Conservation (phyloP, 1,140 invertebrate genomes). For the Ganaspis sp. region DNA sequence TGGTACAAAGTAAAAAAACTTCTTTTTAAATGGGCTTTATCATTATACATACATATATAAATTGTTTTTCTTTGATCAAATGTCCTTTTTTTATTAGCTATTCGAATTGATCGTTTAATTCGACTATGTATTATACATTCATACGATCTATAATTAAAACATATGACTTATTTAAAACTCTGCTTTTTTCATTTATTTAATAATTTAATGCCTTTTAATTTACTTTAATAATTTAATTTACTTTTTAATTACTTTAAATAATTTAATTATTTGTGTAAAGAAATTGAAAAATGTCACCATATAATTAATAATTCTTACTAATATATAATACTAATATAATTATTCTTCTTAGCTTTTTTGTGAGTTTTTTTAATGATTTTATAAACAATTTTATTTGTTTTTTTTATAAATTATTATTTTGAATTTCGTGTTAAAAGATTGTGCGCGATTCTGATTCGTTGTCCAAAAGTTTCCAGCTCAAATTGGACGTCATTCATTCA, state of each 20-base stretch:
- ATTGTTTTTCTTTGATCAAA: slow-evolving; percentile 52
- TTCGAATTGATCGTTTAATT: slow-evolving; percentile 57
- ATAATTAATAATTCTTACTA: too few species aligned
- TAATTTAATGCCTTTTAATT: neutral
- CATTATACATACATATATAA: slow-evolving; percentile 47
- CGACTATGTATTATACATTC: slow-evolving; percentile 64
- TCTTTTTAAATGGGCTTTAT: slow-evolving; percentile 56
- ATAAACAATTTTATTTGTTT: neutral
- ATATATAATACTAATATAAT: too few species aligned
- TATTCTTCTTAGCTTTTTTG: too few species aligned
- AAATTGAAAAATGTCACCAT: too few species aligned
- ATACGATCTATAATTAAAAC: slow-evolving; percentile 63
- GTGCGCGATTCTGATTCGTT: neutral
- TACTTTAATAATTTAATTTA: neutral
- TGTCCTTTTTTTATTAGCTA: slow-evolving; percentile 53
- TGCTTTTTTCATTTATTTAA: slow-evolving; percentile 1
- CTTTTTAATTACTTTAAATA: too few species aligned
- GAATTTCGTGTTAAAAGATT: neutral
- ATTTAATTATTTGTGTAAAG: too few species aligned
- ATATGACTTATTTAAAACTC: slow-evolving; percentile 60
- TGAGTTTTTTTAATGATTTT: too few species aligned
- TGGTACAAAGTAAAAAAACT: slow-evolving; percentile 49
- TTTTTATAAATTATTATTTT: neutral
- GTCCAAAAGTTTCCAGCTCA: neutral
- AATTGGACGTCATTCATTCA: neutral